Conservation (phyloP, 2,113 vertebrate genomes). For the Thalassarche chlororhynchos region DNA sequence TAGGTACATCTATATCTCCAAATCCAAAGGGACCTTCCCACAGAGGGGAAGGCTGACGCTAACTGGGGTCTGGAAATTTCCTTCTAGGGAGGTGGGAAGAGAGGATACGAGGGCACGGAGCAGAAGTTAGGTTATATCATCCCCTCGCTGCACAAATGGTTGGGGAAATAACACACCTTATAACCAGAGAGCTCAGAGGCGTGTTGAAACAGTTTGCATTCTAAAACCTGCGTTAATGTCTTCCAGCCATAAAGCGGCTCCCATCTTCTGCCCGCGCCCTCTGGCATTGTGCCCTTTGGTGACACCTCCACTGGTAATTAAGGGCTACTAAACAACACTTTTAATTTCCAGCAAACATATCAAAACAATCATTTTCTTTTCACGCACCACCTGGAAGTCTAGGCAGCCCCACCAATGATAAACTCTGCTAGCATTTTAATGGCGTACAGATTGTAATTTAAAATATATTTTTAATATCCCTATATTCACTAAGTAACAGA, state of each 20-base stretch:
- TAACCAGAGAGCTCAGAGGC: background rate
- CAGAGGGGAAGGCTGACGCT: background rate
- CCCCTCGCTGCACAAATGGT: background rate
- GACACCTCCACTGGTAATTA: constrained; percentile 69
- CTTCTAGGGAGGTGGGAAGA: background rate
- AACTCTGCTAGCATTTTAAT: background rate
- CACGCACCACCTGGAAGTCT: constrained; percentile 58
- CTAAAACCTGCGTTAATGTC: background rate
- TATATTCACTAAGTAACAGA: background rate
- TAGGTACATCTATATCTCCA: background rate
- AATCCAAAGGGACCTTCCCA: constrained; percentile 34
- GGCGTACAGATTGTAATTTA: background rate
- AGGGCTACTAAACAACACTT: constrained; percentile 70
- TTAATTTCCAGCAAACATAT: constrained; percentile 75
- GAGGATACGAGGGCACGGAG: background rate
- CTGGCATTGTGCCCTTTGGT: constrained; percentile 60
- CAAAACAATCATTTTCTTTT: constrained; percentile 65
- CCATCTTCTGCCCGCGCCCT: constrained; percentile 46
- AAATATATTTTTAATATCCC: constrained; percentile 45
- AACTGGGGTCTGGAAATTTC: constrained; percentile 11
- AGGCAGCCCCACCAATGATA: background rate
- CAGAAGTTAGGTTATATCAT: constrained; percentile 10
- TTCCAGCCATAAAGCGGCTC: constrained; percentile 23
- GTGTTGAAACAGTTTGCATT: background rate
- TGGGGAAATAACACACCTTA: constrained; percentile 8